A percentile compares a stretch with the other conserved stretches of the same genome.
These are phyloP conservation scores for Platanista minor DNA, from an alignment of 2,113 vertebrate genomes.

Conservation along the genomic window DNA sequence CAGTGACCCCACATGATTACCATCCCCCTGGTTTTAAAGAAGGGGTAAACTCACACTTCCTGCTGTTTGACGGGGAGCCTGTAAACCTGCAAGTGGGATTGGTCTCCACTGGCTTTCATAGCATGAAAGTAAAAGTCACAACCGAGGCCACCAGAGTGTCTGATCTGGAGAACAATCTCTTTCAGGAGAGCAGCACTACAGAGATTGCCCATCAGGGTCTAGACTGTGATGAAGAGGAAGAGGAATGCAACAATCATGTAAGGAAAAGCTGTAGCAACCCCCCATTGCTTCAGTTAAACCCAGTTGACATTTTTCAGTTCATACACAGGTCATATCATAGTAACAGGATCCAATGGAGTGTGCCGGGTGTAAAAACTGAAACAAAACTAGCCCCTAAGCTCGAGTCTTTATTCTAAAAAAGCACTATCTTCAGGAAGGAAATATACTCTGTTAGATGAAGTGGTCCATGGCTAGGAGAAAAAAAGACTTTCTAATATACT, in stretches of 20 bases:
- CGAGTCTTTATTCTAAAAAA: constrained; percentile 2
- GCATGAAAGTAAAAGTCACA: constrained; percentile 80
- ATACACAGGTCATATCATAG: background rate
- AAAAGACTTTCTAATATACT: background rate
- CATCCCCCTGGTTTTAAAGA: constrained; percentile 85
- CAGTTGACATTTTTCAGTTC: background rate
- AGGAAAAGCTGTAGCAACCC: constrained; percentile 7
- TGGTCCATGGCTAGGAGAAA: background rate
- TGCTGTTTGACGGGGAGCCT: constrained; percentile 80
- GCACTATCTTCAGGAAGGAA: background rate
- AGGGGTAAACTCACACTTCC: constrained; percentile 49
- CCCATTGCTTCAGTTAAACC: background rate
- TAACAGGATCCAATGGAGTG: background rate
- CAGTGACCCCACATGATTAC: constrained; percentile 84
- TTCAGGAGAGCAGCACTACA: constrained; percentile 55
- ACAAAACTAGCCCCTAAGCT: background rate
- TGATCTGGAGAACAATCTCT: constrained; percentile 34
- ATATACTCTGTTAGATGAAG: background rate
- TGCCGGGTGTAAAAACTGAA: constrained; percentile 14
- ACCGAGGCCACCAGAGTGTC: constrained; percentile 76
- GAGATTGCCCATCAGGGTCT: constrained; percentile 79
- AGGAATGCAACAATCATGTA: constrained; percentile 71
- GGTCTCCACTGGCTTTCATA: constrained; percentile 80
- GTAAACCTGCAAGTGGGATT: constrained; percentile 77
- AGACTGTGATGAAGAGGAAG: constrained; percentile 81